These are phyloP conservation scores for Drosophila sp. DNA, from an alignment of 1,140 invertebrate genomes.

Conservation along the genomic window DNA sequence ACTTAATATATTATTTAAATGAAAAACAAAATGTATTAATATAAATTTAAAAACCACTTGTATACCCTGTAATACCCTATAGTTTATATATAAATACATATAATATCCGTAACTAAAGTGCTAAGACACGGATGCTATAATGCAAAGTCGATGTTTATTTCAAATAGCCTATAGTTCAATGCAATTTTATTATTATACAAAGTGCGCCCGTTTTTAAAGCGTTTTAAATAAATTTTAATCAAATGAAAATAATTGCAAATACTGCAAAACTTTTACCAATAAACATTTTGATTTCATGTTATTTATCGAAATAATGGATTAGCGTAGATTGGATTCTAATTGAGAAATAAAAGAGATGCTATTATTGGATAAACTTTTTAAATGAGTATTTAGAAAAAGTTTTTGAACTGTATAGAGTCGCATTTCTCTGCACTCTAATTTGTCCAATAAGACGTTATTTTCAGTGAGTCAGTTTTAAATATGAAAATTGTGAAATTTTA, in stretches of 20 bases:
- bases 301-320: no score
- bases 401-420: no score
- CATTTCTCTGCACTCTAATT: no score
- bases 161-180: not conserved
- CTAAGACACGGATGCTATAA: constrained; percentile 33
- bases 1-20: constrained; percentile 5
- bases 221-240: not conserved
- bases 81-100: not conserved
- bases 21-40: constrained; percentile 15
- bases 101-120: constrained; percentile 18
- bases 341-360: not conserved
- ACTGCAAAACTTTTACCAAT: no score
- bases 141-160: not conserved
- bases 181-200: not conserved
- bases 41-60: not conserved
- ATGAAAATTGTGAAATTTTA: no score
- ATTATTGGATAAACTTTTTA: no score
- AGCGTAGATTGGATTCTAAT: no score
- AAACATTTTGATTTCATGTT: no score
- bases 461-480: no score
- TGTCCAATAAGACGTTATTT: no score
- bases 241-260: no score
- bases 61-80: not conserved
- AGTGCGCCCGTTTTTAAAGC: not conserved
- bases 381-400: no score